A percentile compares a stretch with the other conserved stretches of the same genome.
phyloP scores from a whole-genome alignment of 2,797 vertebrate genomes.

The Coracias cyanogaster region DNA sequence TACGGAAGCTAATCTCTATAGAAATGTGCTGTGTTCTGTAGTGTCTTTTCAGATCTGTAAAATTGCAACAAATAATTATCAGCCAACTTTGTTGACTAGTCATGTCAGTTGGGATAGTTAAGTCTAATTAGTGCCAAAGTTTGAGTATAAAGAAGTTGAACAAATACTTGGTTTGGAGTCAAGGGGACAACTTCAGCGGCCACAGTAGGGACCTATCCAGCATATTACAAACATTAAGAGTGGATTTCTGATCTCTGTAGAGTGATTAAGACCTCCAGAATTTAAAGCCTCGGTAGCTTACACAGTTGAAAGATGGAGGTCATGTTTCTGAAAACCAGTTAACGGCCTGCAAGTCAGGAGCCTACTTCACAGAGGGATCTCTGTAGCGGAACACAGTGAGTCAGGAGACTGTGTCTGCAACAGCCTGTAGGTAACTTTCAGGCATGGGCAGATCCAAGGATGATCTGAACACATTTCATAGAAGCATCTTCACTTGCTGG shows the following conservation, averaged over 20 bases:
- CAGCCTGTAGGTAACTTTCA: background rate
- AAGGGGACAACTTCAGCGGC: background rate
- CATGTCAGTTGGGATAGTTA: background rate
- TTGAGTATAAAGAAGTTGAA: background rate
- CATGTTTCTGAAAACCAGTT: background rate
- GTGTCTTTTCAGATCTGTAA: background rate
- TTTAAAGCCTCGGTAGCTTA: background rate
- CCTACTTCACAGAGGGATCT: background rate
- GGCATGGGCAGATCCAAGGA: background rate
- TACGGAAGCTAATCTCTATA: background rate
- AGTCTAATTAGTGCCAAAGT: background rate
- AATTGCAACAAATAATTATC: background rate
- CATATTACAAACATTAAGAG: background rate
- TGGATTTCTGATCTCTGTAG: background rate
- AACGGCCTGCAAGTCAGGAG: background rate
- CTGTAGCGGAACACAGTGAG: background rate
- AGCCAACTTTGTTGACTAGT: background rate
- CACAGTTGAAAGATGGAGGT: background rate
- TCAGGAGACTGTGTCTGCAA: background rate
- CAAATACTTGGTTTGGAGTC: background rate
- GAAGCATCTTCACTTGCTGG: background rate
- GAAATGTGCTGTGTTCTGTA: background rate
- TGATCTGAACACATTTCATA: accelerated
- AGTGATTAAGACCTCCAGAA: background rate
- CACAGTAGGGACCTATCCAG: background rate